Conservation (phyloP, 2,888 invertebrate genomes). For the Eupelmus urozonus region DNA sequence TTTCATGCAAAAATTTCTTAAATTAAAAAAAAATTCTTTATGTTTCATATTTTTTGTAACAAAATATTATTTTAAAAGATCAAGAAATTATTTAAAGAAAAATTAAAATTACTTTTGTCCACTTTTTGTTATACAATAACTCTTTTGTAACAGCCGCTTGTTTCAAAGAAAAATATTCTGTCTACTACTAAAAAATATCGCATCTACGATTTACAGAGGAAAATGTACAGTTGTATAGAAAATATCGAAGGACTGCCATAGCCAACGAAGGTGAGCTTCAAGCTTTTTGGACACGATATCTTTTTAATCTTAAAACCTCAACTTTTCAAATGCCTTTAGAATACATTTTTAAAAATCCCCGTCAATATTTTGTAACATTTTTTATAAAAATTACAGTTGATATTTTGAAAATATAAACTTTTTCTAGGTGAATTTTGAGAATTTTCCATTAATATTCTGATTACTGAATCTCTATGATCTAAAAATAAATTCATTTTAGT, state of each 20-base stretch:
- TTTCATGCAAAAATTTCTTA: neutral
- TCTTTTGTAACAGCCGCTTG: constrained; percentile 13
- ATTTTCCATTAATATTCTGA: no score
- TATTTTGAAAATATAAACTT: constrained; percentile 37
- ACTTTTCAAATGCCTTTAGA: constrained; percentile 8
- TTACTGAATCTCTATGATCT: no score
- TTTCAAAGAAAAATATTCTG: constrained; percentile 43
- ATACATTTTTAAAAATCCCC: constrained; percentile 1
- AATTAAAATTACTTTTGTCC: neutral
- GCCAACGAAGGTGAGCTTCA: constrained; percentile 42
- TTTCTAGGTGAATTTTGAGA: no score
- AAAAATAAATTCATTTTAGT: no score
- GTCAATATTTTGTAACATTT: constrained; percentile 1
- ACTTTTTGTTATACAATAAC: neutral
- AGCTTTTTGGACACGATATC: constrained; percentile 12
- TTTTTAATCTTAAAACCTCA: constrained; percentile 53
- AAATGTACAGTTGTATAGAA: constrained; percentile 55
- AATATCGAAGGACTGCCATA: constrained; percentile 49
- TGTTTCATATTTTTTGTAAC: neutral
- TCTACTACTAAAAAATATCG: constrained; percentile 47
- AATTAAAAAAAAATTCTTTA: neutral
- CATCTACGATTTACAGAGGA: constrained; percentile 51
- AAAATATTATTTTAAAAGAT: constrained; percentile 5
- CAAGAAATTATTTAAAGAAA: neutral
- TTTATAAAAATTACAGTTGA: constrained; percentile 51